phyloP scores from a whole-genome alignment of 2,113 vertebrate species.

The Tragelaphus imberbis region DNA sequence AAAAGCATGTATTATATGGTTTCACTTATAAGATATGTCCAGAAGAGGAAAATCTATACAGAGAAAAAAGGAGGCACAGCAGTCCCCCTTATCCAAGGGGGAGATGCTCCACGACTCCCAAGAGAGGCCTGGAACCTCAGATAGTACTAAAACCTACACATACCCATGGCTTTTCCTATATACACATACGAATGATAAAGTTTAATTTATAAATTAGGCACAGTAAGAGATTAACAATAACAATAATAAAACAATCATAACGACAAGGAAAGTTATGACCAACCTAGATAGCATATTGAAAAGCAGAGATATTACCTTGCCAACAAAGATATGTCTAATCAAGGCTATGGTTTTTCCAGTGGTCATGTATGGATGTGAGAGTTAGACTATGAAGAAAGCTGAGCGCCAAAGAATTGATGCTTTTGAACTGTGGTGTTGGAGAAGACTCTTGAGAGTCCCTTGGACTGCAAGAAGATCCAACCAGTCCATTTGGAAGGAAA shows the following conservation, averaged over 20 bases:
- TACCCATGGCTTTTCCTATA: not conserved
- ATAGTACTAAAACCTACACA: not conserved
- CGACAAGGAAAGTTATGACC: not conserved
- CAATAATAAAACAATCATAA: not conserved
- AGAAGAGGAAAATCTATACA: not conserved
- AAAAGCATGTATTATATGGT: not conserved
- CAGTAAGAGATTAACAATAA: not conserved
- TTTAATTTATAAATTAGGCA: not conserved
- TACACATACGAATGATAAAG: not conserved
- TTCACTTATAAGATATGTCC: not conserved
- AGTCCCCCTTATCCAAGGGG: not conserved
- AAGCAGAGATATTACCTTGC: too few relatives aligned
- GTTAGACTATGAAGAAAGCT: too few relatives aligned
- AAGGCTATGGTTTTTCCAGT: too few relatives aligned
- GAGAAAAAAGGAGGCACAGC: not conserved
- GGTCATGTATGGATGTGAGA: too few relatives aligned
- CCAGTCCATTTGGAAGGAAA: too few relatives aligned
- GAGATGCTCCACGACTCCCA: not conserved
- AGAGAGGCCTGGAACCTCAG: not conserved
- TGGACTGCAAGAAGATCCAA: too few relatives aligned
- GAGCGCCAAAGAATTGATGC: too few relatives aligned
- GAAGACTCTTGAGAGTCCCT: too few relatives aligned
- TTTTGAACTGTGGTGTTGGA: too few relatives aligned
- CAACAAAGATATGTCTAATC: too few relatives aligned
- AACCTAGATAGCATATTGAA: too few relatives aligned